phyloP scores from a whole-genome alignment of 2,888 invertebrate genomes.

The Alloplasta piceator region DNA sequence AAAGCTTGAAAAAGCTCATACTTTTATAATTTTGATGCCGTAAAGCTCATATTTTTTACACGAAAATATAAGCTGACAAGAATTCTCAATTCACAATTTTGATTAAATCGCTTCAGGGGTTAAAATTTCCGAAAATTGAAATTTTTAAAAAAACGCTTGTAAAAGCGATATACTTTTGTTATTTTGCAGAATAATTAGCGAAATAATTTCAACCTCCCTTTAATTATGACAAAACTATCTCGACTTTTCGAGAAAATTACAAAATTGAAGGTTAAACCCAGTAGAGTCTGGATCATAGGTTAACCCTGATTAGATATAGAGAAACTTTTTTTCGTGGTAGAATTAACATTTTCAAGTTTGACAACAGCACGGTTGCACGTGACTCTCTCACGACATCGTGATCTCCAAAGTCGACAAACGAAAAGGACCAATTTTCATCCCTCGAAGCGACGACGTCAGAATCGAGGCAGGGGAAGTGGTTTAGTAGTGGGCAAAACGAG shows the following conservation, averaged over 20 bases:
- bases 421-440: slow-evolving; percentile 15
- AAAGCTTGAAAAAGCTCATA: too few relatives aligned
- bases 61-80: too few relatives aligned
- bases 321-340: slow-evolving; percentile 24
- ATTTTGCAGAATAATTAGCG: too few relatives aligned
- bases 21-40: too few relatives aligned
- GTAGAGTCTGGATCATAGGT: too few relatives aligned
- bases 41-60: too few relatives aligned
- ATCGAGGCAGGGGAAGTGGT: slow-evolving; percentile 33
- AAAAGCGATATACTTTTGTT: too few relatives aligned
- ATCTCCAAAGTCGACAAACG: not conserved
- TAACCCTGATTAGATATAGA: not conserved
- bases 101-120: too few relatives aligned
- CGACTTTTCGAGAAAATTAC: slow-evolving; percentile 15
- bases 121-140: too few relatives aligned
- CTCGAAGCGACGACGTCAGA: slow-evolving; percentile 19
- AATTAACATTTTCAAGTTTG: slow-evolving; percentile 61
- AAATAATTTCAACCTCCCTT: too few relatives aligned
- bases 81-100: too few relatives aligned
- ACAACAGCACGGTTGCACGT: slow-evolving; percentile 15
- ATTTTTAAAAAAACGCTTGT: too few relatives aligned
- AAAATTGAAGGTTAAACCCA: not conserved
- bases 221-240: not conserved
- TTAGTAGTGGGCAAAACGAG: slow-evolving; percentile 50
- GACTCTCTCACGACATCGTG: not conserved